Percentiles rank a stretch among this genome's conserved stretches.
phyloP scores from a whole-genome alignment of 2,888 invertebrate genomes.

The Smittia aterrima region DNA sequence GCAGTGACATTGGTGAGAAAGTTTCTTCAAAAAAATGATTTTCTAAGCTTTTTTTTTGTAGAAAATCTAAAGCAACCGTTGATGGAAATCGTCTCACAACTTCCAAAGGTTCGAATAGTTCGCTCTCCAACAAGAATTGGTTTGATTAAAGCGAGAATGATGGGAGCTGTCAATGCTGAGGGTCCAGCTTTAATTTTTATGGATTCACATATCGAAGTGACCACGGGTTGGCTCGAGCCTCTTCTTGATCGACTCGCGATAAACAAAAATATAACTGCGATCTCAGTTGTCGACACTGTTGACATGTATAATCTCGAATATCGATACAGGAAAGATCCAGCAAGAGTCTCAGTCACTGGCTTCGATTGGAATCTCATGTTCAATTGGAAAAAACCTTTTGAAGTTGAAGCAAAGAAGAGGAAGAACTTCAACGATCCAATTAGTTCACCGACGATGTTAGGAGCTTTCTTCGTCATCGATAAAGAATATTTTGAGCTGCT shows the following conservation, averaged over 20 bases:
- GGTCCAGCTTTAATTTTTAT: slow-evolving; percentile 46
- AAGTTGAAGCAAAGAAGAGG: slow-evolving; percentile 66
- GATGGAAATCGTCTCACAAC: not conserved
- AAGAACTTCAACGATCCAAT: slow-evolving; percentile 52
- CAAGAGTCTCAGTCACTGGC: slow-evolving; percentile 38
- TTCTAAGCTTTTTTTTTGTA: not conserved
- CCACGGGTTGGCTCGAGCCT: slow-evolving; percentile 48
- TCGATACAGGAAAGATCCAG: not conserved
- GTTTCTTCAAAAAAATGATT: not conserved
- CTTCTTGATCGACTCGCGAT: slow-evolving; percentile 47
- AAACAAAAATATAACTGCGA: slow-evolving; percentile 45
- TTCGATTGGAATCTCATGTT: slow-evolving; percentile 39
- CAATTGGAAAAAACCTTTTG: slow-evolving; percentile 59
- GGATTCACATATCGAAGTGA: slow-evolving; percentile 46
- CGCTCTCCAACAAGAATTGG: slow-evolving; percentile 43
- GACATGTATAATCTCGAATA: slow-evolving; percentile 48
- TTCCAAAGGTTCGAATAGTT: slow-evolving; percentile 12
- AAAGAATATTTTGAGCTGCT: slow-evolving; percentile 45
- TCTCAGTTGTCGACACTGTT: slow-evolving; percentile 51
- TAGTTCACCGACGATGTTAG: slow-evolving; percentile 42
- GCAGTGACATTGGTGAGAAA: not conserved
- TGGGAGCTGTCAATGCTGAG: slow-evolving; percentile 44
- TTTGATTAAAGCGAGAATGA: slow-evolving; percentile 45
- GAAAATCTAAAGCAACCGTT: slow-evolving; percentile 13
- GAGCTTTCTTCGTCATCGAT: slow-evolving; percentile 45